Evolutionary conservation across 1,140 invertebrate genomes (phyloP), one percentile per base, ranked within the genome.

Genomic region (Alviniconcha marisindica): DNA sequence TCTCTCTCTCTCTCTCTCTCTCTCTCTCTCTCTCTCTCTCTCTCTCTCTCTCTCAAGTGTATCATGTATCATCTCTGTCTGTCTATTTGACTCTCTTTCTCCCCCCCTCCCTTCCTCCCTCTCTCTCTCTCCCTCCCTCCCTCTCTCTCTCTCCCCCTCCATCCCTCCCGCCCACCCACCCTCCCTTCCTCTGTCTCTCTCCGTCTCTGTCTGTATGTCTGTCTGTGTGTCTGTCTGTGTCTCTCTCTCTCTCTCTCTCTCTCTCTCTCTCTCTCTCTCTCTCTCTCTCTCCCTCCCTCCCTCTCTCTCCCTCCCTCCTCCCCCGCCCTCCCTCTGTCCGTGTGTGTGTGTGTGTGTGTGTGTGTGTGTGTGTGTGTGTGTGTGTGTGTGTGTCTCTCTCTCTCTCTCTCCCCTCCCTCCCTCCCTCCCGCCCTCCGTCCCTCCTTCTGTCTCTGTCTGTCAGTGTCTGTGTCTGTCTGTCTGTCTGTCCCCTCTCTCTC

Each of bases 281-380:
- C 18, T 48, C 44, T 48, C 7, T 18, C 44, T 48, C 31, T 31
- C 63, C 63, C n/a, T 31, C 63, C 63, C 63, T 2, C 63, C 63
- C 63, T 3, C 33, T 28, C 18, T 12, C n/a, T 28, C 63, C 31
- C 31, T 31, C 31, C 31, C 63, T 3, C 31, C 63, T 1, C 63
- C 2, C 33, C 33, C 31, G 28, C 33, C 31, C 63, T 28, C 33
- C 31, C 63, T 3, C 63, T 28, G n/a, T 28, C 7, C 40, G 24
- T 79, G 77, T 54, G 33, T n/a, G 77, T 79, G 33, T 24, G 21
- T 40, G 48, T 31, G 18, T 81, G 36, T 81, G 36, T 69, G 66
- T 54, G n/a, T 77, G 36, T 21, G 4, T 38, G 66, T 71, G 38
- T 21, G 14, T 40, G 66, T 40, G 12, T 71, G 36, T 40, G 66